Base-by-base conservation (phyloP, 2,113 vertebrate species). In the Daphoenositta chrysoptera region DNA sequence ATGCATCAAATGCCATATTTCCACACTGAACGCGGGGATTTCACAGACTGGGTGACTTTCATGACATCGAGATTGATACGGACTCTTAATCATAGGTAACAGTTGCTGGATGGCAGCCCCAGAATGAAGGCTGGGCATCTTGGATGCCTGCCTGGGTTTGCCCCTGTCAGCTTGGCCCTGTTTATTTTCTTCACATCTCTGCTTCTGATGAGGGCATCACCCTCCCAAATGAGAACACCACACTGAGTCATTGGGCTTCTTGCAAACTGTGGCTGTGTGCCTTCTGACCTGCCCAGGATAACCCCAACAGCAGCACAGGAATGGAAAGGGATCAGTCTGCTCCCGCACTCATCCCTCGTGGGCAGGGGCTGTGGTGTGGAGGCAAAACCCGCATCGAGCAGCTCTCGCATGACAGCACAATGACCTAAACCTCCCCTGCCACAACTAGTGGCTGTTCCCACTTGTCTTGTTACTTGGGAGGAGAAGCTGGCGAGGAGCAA, bases 81-180 rank as follows among this genome's bases (percentile, higher is more conserved):
- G 83, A 83, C 40, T 21, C 93, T 96, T 81, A 81, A 86, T 95
- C 96, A 93, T 60, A 94, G 92, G 92, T 93, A 94, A 56, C 90
- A 83, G 79, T 91, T 93, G 64, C 72, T 88, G 73, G 56, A 40
- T 44, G 68, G 68, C 56, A 83, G 85, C 51, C 69, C 40, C 51
- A 37, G 68, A 54, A 51, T 3, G 14, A 82, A 58, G 78, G 37
- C 20, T 35, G 6, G 56, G 39, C 28, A 40, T 37, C 69, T 28
- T 51, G 26, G 54, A 64, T 40, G 42, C 63, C 66, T 3, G 4
- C 13, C 68, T 33, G 75, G 71, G 9, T 85, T 82, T 58, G 60
- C 58, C 81, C 82, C 42, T 54, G 70, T 60, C 9, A 3, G 30
- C 27, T 73, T 72, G 53, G 68, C 75, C 50, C 35, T 35, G 28